A percentile compares a stretch with the other conserved stretches of the same genome.
These are phyloP conservation scores for Caenorhabditis afra DNA, from an alignment of 2,888 invertebrate genomes.

Conservation along the genomic window DNA sequence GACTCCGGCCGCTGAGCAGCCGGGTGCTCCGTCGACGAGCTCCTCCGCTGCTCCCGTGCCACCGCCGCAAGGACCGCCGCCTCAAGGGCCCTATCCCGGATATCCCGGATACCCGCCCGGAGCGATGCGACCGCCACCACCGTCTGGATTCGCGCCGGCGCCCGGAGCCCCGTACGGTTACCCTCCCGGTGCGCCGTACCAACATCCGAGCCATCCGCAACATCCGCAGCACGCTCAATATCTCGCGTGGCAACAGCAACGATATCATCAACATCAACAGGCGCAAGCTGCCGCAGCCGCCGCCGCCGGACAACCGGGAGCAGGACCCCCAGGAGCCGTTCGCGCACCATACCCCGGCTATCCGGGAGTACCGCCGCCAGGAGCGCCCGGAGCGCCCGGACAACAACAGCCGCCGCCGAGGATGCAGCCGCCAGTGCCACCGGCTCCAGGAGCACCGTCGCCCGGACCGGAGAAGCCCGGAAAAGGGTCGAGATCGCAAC, in stretches of 20 bases:
- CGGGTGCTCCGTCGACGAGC: not conserved
- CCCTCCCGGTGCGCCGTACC: constrained; percentile 47
- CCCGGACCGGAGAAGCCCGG: constrained; percentile 42
- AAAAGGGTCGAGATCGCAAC: constrained; percentile 30
- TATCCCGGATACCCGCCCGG: constrained; percentile 24
- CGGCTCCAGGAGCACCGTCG: constrained; percentile 57
- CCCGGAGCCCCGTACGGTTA: constrained; percentile 58
- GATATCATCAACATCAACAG: constrained; percentile 23
- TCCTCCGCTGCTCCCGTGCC: not conserved
- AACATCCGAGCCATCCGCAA: constrained; percentile 70
- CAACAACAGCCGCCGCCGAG: not conserved
- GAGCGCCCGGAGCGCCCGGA: constrained; percentile 4
- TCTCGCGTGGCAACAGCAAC: constrained; percentile 45
- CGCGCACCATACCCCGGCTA: constrained; percentile 8
- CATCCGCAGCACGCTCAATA: constrained; percentile 21
- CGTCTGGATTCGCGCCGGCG: constrained; percentile 47
- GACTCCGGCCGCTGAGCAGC: constrained; percentile 24
- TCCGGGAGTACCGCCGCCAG: constrained; percentile 28
- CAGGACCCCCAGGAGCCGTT: constrained; percentile 16
- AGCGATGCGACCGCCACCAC: constrained; percentile 18
- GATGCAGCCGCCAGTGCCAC: constrained; percentile 19
- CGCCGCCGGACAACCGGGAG: not conserved
- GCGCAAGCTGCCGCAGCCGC: constrained; percentile 22
- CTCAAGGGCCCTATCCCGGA: not conserved
- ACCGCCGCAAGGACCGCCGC: not conserved